Conservation (phyloP, 2,797 vertebrate species). For the Epinephelus coioides region DNA sequence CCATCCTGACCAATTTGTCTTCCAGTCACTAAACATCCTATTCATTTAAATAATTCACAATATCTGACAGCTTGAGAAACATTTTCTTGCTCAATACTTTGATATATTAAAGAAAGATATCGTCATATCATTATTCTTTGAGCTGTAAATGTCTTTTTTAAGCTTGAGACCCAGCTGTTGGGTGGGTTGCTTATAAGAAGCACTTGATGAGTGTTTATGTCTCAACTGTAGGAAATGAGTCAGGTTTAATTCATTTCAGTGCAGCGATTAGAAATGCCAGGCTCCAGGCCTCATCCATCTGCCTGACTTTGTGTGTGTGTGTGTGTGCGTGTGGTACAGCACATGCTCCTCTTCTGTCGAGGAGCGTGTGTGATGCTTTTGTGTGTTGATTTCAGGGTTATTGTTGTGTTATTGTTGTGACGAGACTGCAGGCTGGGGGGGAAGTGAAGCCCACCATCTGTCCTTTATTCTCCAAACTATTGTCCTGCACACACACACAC, state of each 20-base stretch:
- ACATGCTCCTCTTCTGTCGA: constrained; percentile 46
- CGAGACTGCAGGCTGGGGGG: constrained; percentile 39
- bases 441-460: constrained; percentile 78
- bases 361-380: constrained; percentile 65
- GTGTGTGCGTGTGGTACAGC: constrained; percentile 47
- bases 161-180: not conserved
- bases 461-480: constrained; percentile 72
- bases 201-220: not conserved
- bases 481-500: constrained; percentile 56
- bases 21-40: too few relatives aligned
- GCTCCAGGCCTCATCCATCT: constrained; percentile 49
- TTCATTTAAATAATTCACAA: too few relatives aligned
- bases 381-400: constrained; percentile 69
- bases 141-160: fast-evolving
- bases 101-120: not conserved
- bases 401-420: constrained; percentile 74
- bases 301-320: constrained; percentile 36
- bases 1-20: too few relatives aligned
- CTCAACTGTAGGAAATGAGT: constrained; percentile 19
- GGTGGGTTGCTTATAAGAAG: constrained; percentile 1
- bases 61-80: not conserved
- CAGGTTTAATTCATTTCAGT: constrained; percentile 21
- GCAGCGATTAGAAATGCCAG: constrained; percentile 5
- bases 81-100: not conserved
- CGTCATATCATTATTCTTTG: not conserved